Evolutionary conservation across 1,140 invertebrate species (phyloP), one percentile per base, ranked within the genome.

Genomic region (Pseudomyrmex gracilis): DNA sequence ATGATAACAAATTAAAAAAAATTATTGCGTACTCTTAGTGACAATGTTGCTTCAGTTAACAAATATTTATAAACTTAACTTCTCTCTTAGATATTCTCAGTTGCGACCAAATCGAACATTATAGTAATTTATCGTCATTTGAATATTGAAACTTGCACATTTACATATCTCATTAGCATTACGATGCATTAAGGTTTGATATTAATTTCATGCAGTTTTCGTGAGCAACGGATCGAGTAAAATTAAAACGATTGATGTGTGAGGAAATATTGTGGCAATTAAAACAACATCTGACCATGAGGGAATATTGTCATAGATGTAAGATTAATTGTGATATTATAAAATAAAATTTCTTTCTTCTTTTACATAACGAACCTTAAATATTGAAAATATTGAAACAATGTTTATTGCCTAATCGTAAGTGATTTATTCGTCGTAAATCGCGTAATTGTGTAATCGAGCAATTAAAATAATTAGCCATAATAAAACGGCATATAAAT

Each of bases 101-200:
- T 67, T 66, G 58, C 13, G 0, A 76, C 20, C 2, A 17, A 77
- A 13, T 7, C 55, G n/a, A 67, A 43, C 15, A 47, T 74, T 63
- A 17, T 47, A 43, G n/a, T n/a, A 61, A 74, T 74, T 74, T 45
- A 15, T n/a, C 0, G 10, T 67, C 61, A 66, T 34, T 34, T 20
- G n/a, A 77, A 77, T 77, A 66, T 67, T 64, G 24, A 76, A 66
- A 76, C 66, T 64, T 43, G 20, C 60, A 76, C 17, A 64, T 43
- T 64, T 43, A 15, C 24, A 64, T 64, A 76, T 66, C 63, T 20
- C 17, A 43, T 67, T 66, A 66, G 12, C 45, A 47, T 64, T 64
- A 2, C 8, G 60, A 17, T 47, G 22, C 17, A 64, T 76, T 74
- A 66, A 43, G 64, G 2, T 13, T 76, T 24, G 4, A 10, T 24